Base-by-base conservation (phyloP, 2,888 invertebrate genomes). In the Myathropa florea region DNA sequence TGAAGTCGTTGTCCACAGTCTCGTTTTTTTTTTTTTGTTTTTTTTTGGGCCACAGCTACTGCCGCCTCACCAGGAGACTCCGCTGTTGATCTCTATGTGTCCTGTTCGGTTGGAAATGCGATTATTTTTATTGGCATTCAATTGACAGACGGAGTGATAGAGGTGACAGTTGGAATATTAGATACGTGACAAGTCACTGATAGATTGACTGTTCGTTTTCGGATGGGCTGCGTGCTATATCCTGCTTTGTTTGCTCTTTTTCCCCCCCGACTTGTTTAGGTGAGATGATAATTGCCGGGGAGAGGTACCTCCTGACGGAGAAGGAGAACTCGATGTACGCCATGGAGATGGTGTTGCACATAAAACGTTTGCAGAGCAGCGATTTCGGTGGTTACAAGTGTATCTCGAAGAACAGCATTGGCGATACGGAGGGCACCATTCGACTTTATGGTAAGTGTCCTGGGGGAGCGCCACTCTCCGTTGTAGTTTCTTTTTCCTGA, bases 351-450 rank as follows among this genome's bases (percentile, higher is more conserved):
- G 94, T 95, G 72, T 94, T 98, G 85, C 94, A 96, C 71, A 95
- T 98, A 63, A 94, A 95, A 76, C 95, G 95, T 89, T 94, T 97
- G 83, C 96, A 96, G 91, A 94, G 95, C 88, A 94, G 94, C 81
- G 97, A 97, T 92, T 94, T 97, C 89, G 97, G 97, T 18, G 97
- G 97, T 67, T 97, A 97, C 94, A 97, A 97, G 92, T 98, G 97
- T 93, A 97, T 97, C 90, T 97, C 97, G 70, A 97, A 97, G 93
- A 98, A 98, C 93, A 97, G 97, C 86, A 97, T 98, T 90, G 98
- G 97, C 0, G 97, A 97, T 90, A 97, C 97, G 14, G 97, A 97
- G 92, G 97, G 97, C 82, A 97, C 96, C 91, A 97, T 97, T 90
- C 95, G 97, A 90, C 94, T 97, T 88, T 97, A 97, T 92, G 97